A percentile compares a stretch with the other conserved stretches of the same genome.
phyloP scores from a whole-genome alignment of 2,888 invertebrate genomes.

The Deilephila porcellus region DNA sequence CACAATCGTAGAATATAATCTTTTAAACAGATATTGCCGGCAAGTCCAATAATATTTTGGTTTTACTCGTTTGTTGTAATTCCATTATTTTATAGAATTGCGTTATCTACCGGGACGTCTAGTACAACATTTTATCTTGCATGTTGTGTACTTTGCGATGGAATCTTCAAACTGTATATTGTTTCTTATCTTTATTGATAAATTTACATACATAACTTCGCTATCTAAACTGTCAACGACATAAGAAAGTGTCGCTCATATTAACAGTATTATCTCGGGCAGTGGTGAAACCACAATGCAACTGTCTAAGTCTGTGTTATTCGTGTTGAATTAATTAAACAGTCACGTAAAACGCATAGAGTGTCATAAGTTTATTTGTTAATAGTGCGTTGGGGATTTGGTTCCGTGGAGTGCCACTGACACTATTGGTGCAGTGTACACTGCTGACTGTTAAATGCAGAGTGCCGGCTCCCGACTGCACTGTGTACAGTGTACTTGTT shows the following conservation, averaged over 20 bases:
- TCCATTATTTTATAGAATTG: background rate
- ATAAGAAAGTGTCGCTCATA: constrained; percentile 72
- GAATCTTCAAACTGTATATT: constrained; percentile 70
- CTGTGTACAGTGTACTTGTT: constrained; percentile 50
- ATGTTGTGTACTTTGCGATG: constrained; percentile 65
- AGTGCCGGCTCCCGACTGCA: constrained; percentile 40
- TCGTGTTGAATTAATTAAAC: constrained; percentile 47
- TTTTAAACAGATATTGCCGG: too few species aligned
- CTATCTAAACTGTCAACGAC: constrained; percentile 71
- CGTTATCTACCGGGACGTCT: constrained; percentile 40
- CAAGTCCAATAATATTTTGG: background rate
- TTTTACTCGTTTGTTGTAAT: background rate
- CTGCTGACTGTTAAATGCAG: constrained; percentile 35
- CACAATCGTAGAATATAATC: too few species aligned
- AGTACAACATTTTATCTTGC: constrained; percentile 52
- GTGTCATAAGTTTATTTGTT: constrained; percentile 39
- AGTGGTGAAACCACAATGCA: constrained; percentile 59
- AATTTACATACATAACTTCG: constrained; percentile 73
- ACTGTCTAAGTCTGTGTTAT: constrained; percentile 48
- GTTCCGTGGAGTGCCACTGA: background rate
- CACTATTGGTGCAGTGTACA: too few species aligned
- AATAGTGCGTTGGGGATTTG: constrained; percentile 49
- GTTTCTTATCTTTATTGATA: constrained; percentile 81
- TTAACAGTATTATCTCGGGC: constrained; percentile 71
- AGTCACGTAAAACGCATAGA: constrained; percentile 49